Base-by-base conservation (phyloP, 1,140 invertebrate genomes). In the Trachymyrmex cornetzi region DNA sequence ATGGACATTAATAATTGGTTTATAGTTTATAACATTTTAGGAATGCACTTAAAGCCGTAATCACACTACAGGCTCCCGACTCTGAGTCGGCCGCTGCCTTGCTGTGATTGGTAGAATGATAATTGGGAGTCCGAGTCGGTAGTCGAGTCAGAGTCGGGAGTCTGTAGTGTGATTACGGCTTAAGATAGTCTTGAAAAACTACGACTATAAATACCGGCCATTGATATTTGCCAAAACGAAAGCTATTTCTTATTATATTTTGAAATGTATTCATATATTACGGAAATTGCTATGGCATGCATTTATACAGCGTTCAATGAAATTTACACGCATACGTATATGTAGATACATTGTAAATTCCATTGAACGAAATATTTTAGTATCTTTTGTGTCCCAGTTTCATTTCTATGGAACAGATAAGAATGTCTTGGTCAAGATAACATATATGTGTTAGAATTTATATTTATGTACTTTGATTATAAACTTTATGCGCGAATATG, bases 251-350 rank as follows among this genome's bases (percentile, higher is more conserved):
- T 86, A 63, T 0, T 55, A 38, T 7, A 3, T 69, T 79, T 69
- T 14, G 3, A 75, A 69, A 81, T 79, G 67, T 81, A 53, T 85
- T 74, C n/a, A 53, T 80, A 50, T 22, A 38, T 71, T 34, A 53
- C n/a, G 55, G 6, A 53, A 22, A 88, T 69, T n/a, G 67, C 16
- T 77, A 34, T 34, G 50, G 85, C 88, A 90, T 89, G 89, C 75
- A 64, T 79, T 59, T 44, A 77, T 50, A 69, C 24, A 80, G 7
- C 6, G 9, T 44, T 69, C 4, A 66, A 59, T 72, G 9, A 44
- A 44, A 12, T 44, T 44, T 44, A 44, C 11, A 44, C 11, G 11
- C 38, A 44, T 44, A 44, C 7, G 44, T 53, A 77, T 59, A 34
- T 74, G 61, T 90, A 77, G 9, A 44, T 44, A 44, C 38, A 44